phyloP scores from a whole-genome alignment of 2,113 vertebrate genomes.

The Rhabdornis inornatus region DNA sequence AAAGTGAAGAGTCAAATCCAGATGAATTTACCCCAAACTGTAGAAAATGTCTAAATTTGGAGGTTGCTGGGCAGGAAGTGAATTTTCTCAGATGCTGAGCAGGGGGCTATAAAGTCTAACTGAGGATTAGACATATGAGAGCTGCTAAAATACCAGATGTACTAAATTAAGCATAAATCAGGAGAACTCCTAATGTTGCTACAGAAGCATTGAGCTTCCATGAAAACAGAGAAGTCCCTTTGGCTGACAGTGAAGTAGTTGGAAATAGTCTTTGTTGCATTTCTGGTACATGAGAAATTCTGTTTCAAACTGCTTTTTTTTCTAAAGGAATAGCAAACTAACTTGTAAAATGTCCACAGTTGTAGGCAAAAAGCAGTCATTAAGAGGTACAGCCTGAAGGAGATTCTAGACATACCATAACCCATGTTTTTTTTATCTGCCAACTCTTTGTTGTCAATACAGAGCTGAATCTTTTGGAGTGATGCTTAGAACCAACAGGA shows the following conservation, averaged over 20 bases:
- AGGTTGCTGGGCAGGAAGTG: neutral
- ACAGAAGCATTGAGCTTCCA: neutral
- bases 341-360: neutral
- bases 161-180: neutral
- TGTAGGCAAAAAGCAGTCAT: neutral
- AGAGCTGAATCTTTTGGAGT: neutral
- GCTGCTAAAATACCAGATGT: neutral
- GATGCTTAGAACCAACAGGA: neutral
- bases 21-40: neutral
- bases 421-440: neutral
- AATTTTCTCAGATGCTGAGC: neutral
- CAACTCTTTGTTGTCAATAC: neutral
- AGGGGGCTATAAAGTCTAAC: neutral
- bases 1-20: neutral
- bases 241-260: neutral
- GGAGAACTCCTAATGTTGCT: neutral
- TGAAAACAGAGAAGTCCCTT: neutral
- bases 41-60: neutral
- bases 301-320: neutral
- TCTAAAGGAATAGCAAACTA: neutral
- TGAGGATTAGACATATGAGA: neutral
- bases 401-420: neutral
- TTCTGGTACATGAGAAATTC: neutral
- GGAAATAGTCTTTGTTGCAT: neutral
- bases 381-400: neutral